Base-by-base conservation (phyloP, 2,113 vertebrate genomes). In the Campylomormyrus tamandua region DNA sequence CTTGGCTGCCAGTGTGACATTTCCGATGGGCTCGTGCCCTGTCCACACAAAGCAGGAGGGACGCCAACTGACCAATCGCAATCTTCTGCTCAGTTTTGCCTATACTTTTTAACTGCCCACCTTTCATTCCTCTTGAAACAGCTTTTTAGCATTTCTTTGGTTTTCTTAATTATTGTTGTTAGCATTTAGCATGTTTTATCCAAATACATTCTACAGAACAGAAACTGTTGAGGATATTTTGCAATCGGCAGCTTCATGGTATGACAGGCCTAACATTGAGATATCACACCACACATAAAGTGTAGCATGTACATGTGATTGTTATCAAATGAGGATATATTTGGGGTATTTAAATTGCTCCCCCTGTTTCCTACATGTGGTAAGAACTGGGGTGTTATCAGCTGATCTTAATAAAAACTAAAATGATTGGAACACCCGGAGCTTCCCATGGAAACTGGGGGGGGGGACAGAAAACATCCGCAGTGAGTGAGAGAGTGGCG, bases 351-450 rank as follows among this genome's bases (percentile, higher is more conserved):
- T 92, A 93, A 94, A 93, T 52, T 89, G 80, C 94, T 92, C 89
- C 93, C 93, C 94, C 95, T 93, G 93, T 94, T 95, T 95, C 94
- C 94, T 93, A 91, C 91, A 83, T 19, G 90, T 9, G 7, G 92
- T 92, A 95, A 94, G 94, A 93, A 94, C 93, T 92, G 93, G 93
- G 92, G 24, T 17, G 24, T 91, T 94, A 95, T 95, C 95, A 3
- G 53, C 89, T 27, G 91, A 96, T 95, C 92, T 93, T 92, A 94
- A 93, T 94, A 94, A 95, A 95, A 95, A 94, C 93, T 93, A 88
- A 92, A 94, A 95, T 94, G 93, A 95, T 94, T 94, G 93, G 90
- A 84, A 89, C 94, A 91, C 92, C 93, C 93, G 93, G 90, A 77
- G 92, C 93, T 90, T 95, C 94, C 93, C 90, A 89, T 48, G 91